Conservation (phyloP, 1,140 invertebrate species). For the Episyrphus balteatus region DNA sequence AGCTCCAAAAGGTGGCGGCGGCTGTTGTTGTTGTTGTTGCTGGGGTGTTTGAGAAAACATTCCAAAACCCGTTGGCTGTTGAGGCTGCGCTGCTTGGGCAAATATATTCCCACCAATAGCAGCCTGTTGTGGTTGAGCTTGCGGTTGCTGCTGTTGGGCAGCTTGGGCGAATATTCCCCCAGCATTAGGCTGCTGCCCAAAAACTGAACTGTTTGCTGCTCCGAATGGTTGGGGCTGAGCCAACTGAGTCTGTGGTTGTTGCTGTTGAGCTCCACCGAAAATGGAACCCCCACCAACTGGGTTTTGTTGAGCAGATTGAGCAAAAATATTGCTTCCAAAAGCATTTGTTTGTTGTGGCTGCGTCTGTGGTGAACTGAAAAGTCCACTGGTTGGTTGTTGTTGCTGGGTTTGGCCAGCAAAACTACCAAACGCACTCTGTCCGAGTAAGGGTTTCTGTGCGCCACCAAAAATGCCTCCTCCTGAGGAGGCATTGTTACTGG, state of each 20-base stretch:
- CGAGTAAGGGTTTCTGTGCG: not conserved
- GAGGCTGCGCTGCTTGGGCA: slow-evolving; percentile 5
- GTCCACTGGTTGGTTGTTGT: slow-evolving; percentile 9
- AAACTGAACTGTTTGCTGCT: not conserved
- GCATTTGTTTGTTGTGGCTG: slow-evolving; percentile 6
- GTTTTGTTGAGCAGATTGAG: slow-evolving; percentile 3
- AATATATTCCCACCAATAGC: slow-evolving; percentile 3
- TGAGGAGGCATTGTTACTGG: not conserved
- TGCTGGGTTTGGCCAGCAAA: slow-evolving; percentile 3
- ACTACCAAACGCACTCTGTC: not conserved
- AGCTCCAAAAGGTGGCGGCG: slow-evolving; percentile 8
- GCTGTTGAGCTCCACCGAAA: not conserved
- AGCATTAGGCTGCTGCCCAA: slow-evolving; percentile 1
- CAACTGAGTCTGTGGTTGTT: not conserved
- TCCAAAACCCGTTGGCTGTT: slow-evolving; percentile 9
- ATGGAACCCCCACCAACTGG: not conserved
- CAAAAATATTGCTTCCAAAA: slow-evolving; percentile 10
- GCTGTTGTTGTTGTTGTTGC: not conserved
- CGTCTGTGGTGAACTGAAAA: not conserved
- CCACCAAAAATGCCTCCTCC: slow-evolving; percentile 1
- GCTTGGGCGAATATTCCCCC: slow-evolving; percentile 12
- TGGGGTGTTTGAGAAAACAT: slow-evolving; percentile 5
- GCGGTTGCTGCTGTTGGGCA: slow-evolving; percentile 7
- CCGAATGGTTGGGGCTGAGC: not conserved
- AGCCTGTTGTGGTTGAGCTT: not conserved